Base-by-base conservation (phyloP, 2,797 vertebrate genomes). In the Austrolebias charrua region DNA sequence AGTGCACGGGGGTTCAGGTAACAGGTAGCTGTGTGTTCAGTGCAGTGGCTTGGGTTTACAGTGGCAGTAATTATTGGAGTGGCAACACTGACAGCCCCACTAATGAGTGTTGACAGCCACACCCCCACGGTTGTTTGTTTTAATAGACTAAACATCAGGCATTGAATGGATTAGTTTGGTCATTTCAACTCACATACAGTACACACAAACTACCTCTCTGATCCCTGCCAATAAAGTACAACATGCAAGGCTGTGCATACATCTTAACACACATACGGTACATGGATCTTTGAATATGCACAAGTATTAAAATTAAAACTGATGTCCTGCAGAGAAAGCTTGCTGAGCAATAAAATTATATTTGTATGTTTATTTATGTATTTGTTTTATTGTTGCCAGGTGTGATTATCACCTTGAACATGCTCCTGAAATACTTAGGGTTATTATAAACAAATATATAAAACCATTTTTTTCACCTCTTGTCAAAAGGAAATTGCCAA, bases 41-140 rank as follows among this genome's bases (percentile, higher is more conserved):
- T 51, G 42, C 33, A 16, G 78, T 50, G 75, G 70, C 73, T 63
- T 63, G 75, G 55, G 73, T 76, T 82, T 77, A 78, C 78, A 77
- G 81, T 83, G 81, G 77, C 80, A 71, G 82, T 88, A 87, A 89
- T 92, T 89, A 88, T 80, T 82, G 78, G 83, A 83, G 76, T 80
- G 68, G 77, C 48, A 45, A 65, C 24, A 20, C 76, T 83, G 88
- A 90, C 85, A 86, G 84, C 76, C 45, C 58, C n/a, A 57, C 87
- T 91, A 93, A 95, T 91, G 86, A 88, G 89, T 90, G 89, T 84
- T 94, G 94, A 94, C 84, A 91, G 82, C 82, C 87, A 91, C 88
- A 90, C 90, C 92, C 92, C 88, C 90, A 89, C 76, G 91, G 92
- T 88, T 91, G 81, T 93, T 89, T 91, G 88, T 88, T 92, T 89